A percentile compares a stretch with the other conserved stretches of the same genome.
Evolutionary conservation across 1,140 invertebrate species (phyloP).

Genomic region (Neotoxoptera formosana): DNA sequence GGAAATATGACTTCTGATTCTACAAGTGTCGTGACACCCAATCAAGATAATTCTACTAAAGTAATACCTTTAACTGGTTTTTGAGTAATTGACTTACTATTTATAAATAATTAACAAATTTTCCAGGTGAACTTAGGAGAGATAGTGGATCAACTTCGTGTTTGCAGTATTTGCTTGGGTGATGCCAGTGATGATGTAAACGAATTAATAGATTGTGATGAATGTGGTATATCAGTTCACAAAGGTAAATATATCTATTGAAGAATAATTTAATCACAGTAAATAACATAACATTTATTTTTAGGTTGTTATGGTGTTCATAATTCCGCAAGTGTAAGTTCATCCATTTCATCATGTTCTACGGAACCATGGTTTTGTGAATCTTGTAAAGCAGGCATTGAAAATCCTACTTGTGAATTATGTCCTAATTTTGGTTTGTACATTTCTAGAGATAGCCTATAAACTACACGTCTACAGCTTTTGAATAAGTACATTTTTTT

Average conservation of each 20-base stretch:
- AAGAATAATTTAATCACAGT: not conserved
- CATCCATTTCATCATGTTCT: conserved; percentile 89
- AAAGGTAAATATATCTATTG: conserved; percentile 72
- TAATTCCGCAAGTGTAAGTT: conserved; percentile 88
- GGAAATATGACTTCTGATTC: conserved; percentile 61
- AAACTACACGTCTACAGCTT: not conserved
- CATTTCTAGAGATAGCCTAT: not conserved
- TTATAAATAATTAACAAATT: not conserved
- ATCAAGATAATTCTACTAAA: conserved; percentile 67
- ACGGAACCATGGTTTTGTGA: conserved; percentile 99
- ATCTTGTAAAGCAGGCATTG: conserved; percentile 91
- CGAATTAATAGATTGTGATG: conserved; percentile 97
- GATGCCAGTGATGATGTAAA: conserved; percentile 91
- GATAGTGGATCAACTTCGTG: conserved; percentile 67
- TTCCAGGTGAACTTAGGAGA: conserved; percentile 63
- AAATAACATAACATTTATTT: not conserved
- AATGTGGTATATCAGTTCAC: conserved; percentile 95
- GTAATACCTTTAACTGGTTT: conserved; percentile 61
- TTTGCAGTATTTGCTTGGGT: conserved; percentile 93
- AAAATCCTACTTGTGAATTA: conserved; percentile 85
- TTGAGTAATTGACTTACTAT: not conserved
- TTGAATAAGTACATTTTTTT: conserved; percentile 15
- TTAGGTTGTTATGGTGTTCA: conserved; percentile 92
- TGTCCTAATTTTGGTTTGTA: conserved; percentile 78
- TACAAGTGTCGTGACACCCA: conserved; percentile 63